Evolutionary conservation across 2,113 vertebrate genomes (phyloP), one percentile per base, ranked within the genome.

Genomic region (Larimichthys polyactis): DNA sequence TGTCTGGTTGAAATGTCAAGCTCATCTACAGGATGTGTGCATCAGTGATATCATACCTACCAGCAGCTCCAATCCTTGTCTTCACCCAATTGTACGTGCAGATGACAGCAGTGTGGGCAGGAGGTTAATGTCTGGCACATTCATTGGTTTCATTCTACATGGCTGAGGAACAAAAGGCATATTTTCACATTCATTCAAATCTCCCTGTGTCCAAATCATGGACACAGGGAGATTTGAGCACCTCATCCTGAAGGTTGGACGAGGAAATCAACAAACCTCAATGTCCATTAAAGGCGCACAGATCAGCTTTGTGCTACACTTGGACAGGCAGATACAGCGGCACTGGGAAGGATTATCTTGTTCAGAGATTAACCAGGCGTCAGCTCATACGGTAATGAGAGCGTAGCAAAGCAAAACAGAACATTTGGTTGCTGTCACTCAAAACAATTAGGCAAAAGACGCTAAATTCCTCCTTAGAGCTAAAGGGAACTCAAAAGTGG

Each of bases 1-100:
- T 19, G 84, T 87, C 71, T 55, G 67, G 71, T 85, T 88, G 81
- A 91, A 93, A 92, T 91, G 90, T 71, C 91, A 90, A 75, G 59
- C 81, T 86, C 82, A 68, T 87, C 75, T 71, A 60, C 48, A 67
- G 44, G 74, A 67, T 63, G 52, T 75, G 77, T 71, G 75, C 48
- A 81, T 85, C 73, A 67, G 66, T 55, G n/a, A 79, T 2, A 75
- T 36, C 12, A 4, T 60, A 64, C 16, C 82, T 32, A 74, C 69
- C 55, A 85, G 69, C 69, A 27, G 71, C 72, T 81, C 32, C 75
- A 79, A 78, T 76, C 79, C 52, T 66, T 71, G 81, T 81, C 62
- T 58, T 75, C 62, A 44, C 48, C 15, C n/a, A 75, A 80, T 75
- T 43, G 68, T 73, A 74, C 15, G 11, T 51, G 36, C 62, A 81